phyloP scores from a whole-genome alignment of 2,113 vertebrate genomes.

The Siniperca knerii region DNA sequence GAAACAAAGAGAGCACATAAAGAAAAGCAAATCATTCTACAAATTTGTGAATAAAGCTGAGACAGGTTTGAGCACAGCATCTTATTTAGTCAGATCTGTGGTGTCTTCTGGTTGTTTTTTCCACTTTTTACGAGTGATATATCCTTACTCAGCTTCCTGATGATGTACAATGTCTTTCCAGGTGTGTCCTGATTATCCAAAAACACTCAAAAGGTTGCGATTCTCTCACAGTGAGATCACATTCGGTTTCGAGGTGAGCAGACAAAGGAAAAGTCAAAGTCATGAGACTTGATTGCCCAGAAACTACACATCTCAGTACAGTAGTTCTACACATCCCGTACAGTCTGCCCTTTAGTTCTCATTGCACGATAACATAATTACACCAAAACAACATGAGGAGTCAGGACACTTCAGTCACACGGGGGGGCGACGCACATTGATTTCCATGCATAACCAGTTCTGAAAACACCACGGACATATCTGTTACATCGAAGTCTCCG shows the following conservation, averaged over 20 bases:
- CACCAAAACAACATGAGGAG: neutral
- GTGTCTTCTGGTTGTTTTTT: neutral
- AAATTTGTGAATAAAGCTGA: neutral
- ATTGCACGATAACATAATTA: neutral
- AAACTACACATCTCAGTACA: neutral
- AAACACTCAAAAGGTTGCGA: neutral
- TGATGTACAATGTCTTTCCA: neutral
- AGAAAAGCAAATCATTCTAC: neutral
- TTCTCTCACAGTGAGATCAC: conserved; percentile 31
- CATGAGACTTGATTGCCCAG: neutral
- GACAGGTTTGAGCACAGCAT: neutral
- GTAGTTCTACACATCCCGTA: neutral
- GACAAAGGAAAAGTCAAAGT: conserved; percentile 22
- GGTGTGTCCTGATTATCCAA: neutral
- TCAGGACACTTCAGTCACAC: conserved; percentile 9
- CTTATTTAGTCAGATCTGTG: neutral
- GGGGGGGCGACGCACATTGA: neutral
- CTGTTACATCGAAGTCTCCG: neutral
- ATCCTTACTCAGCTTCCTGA: conserved; percentile 14
- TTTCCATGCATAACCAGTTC: neutral
- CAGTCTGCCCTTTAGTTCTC: conserved; percentile 11
- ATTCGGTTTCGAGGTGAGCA: neutral
- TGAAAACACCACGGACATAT: neutral
- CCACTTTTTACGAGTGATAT: neutral
- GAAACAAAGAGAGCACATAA: neutral